Conservation (phyloP, 2,888 invertebrate species). For the Caenorhabditis macrosperma region DNA sequence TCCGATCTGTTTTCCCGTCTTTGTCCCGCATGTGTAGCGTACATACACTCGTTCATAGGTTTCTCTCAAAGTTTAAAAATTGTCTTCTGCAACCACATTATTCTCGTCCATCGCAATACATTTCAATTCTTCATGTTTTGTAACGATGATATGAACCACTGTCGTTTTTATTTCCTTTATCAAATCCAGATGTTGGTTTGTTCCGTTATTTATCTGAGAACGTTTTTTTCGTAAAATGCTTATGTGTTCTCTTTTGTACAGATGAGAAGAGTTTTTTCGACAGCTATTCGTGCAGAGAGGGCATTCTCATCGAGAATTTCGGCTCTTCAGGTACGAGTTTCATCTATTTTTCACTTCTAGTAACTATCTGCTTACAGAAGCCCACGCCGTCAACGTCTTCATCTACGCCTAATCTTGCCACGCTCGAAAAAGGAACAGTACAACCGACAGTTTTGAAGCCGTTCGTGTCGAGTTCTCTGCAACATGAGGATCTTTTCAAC, state of each 20-base stretch:
- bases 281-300: conserved; percentile 32
- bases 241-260: conserved; percentile 1
- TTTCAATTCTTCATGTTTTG: conserved; percentile 1
- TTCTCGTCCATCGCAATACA: conserved; percentile 35
- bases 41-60: background rate
- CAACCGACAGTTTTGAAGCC: conserved; percentile 69
- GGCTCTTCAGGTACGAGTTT: conserved; percentile 1
- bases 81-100: background rate
- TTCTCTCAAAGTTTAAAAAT: no score
- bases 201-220: background rate
- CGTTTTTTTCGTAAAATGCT: background rate
- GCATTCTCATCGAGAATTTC: conserved; percentile 20
- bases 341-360: background rate
- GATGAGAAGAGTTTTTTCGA: conserved; percentile 41
- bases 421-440: conserved; percentile 69
- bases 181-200: background rate
- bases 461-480: conserved; percentile 59
- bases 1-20: background rate
- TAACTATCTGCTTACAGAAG: background rate
- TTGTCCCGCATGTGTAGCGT: background rate
- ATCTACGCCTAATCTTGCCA: conserved; percentile 29
- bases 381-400: conserved; percentile 24
- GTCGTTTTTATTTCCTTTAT: background rate
- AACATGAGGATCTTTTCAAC: conserved; percentile 71
- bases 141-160: conserved; percentile 22